Evolutionary conservation across 1,140 invertebrate species (phyloP), one percentile per base, ranked within the genome.

Genomic region (Lasaia peninsularis): DNA sequence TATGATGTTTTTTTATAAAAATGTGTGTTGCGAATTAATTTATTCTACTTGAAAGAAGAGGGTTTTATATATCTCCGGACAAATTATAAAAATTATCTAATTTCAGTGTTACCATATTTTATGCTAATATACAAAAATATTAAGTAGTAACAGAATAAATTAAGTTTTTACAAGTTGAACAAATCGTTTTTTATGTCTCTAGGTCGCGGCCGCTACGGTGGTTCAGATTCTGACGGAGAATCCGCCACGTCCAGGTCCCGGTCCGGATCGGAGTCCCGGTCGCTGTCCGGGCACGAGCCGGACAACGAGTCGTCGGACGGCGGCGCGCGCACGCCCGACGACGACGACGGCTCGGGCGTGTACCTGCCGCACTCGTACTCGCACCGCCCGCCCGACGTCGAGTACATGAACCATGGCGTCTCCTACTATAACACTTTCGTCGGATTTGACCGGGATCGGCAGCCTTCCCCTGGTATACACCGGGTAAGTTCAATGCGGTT

Each of bases 221-320:
- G 68, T 2, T 83, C 77, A 0, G 82, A 77, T 34, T 92, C 92
- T 18, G 92, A 92, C 58, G 85, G 75, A 51, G 88, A 90, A 60
- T 90, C 90, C 10, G 86, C 81, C 9, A 86, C 83, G 20, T 82
- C 83, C 0, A 71, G 76, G 0, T 88, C 79, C 16, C 67, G 78
- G 1, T 83, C 81, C 35, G 79, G 80, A 0, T 89, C 88, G 9
- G 78, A 78, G 31, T 84, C 81, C 0, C 89, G 91, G 9, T 92
- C 91, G 11, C 75, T 91, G 11, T 91, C 90, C 9, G 91, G 92
- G 0, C 92, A 93, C 81, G 92, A 93, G 75, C 92, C 92, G 21
- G 92, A 93, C 71, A 93, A 93, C 81, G 92, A 93, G 83, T 92
- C 93, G 69, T 93, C 92, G 0, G 92, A 93, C 80, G 90, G 93